These are phyloP conservation scores for Diuraphis noxia DNA, from an alignment of 1,140 invertebrate genomes.

Conservation along the genomic window DNA sequence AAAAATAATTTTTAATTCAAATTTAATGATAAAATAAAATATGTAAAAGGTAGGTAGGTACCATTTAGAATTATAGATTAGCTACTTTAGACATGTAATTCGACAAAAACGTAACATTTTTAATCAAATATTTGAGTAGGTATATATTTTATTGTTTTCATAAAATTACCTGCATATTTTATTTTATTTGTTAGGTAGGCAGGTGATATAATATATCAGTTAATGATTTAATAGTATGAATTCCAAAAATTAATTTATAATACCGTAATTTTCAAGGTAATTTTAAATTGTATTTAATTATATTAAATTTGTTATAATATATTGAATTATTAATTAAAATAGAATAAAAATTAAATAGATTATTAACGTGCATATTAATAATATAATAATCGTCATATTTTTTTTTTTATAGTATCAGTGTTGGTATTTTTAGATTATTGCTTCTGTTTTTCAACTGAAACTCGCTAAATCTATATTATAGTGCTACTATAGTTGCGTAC, in stretches of 20 bases:
- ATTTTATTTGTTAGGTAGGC: neutral
- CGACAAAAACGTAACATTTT: neutral
- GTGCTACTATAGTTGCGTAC: neutral
- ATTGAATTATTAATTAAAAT: neutral
- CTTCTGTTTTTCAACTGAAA: neutral
- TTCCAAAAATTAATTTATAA: neutral
- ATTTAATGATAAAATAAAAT: neutral
- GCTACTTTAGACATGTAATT: neutral
- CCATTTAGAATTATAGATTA: no score
- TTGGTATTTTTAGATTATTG: slow-evolving; percentile 4
- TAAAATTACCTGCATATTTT: neutral
- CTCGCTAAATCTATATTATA: neutral
- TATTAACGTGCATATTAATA: neutral
- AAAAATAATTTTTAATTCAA: neutral
- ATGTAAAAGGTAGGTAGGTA: no score
- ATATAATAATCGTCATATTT: neutral
- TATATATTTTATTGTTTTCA: neutral
- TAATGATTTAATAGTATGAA: neutral
- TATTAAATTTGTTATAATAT: no score
- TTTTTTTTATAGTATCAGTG: no score
- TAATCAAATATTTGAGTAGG: slow-evolving; percentile 17
- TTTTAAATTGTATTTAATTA: neutral
- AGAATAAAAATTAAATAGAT: neutral
- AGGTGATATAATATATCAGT: neutral
- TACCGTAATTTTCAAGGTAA: neutral